Conservation (phyloP, 2,888 invertebrate genomes). For the Globia sparganii region DNA sequence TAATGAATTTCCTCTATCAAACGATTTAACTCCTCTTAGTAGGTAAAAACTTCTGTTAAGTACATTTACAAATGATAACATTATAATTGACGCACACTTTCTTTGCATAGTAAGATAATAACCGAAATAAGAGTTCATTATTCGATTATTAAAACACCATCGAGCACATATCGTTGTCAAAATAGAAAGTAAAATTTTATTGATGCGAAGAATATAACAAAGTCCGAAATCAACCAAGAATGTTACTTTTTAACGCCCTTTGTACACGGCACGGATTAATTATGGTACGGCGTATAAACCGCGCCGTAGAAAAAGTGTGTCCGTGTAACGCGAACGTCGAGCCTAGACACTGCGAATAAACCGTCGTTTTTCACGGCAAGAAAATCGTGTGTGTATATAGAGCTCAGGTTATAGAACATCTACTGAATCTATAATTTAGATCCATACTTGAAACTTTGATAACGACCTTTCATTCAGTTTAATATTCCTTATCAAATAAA, state of each 20-base stretch:
- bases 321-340: too few species aligned
- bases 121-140: conserved; percentile 33
- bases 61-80: background rate
- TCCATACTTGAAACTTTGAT: conserved; percentile 17
- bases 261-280: too few species aligned
- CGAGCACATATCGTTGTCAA: background rate
- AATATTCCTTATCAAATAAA: conserved; percentile 40
- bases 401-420: background rate
- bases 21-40: background rate
- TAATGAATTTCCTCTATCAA: background rate
- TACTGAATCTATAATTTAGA: background rate
- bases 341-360: background rate
- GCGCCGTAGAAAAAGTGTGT: background rate
- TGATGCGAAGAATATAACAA: background rate
- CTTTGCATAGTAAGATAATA: conserved; percentile 16
- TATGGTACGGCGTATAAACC: too few species aligned
- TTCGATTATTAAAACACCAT: conserved; percentile 18
- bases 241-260: background rate
- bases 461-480: conserved; percentile 43
- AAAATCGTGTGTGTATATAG: background rate
- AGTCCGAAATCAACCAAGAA: background rate
- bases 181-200: conserved; percentile 47
- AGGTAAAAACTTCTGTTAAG: background rate
- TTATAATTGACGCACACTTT: conserved; percentile 16
- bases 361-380: background rate